Base-by-base conservation (phyloP, 37 sponge, comb jelly and placozoan species). In the Bolinopsis microptera region DNA sequence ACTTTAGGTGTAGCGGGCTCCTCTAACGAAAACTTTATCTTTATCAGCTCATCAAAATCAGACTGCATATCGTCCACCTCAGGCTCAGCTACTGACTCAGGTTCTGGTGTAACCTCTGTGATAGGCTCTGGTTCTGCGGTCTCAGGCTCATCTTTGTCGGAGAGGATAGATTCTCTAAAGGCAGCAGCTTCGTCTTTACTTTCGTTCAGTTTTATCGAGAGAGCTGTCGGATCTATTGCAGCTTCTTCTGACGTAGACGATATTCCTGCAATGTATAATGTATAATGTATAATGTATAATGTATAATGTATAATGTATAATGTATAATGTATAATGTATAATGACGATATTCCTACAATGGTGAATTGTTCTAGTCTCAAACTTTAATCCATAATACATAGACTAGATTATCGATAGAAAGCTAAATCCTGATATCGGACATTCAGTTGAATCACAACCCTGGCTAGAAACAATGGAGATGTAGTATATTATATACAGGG, bases 111-210 rank as follows among this genome's bases (percentile, higher is more conserved):
- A 22, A 21, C n/a, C n/a, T n/a, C n/a, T n/a, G n/a, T n/a, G n/a
- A n/a, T n/a, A 40, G 90, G 61, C 1, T 13, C 37, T 32, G 28
- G 9, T 18, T 77, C 80, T 16, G 5, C 80, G 5, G 37, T 1
- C 18, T 21, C 35, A 0, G 80, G 80, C 32, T 77, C 36, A 16
- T 77, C 80, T 16, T 77, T 36, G 1, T 18, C 37, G 18, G 37
- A 27, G 22, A 86, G 90, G 40, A 86, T 34, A 26, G 90, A 24
- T 41, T 86, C 90, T 27, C 35, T 86, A 26, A 38, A 35, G 30
- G 36, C 38, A 24, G 90, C 90, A n/a, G 36, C 21, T 30, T 86
- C 90, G 90, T 86, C 90, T 39, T 41, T 86, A 34, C 90, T 86
- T 23, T 39, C 90, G 61, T 86, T 86, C 0, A 86, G 90, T 39